Evolutionary conservation across 2,113 vertebrate species (phyloP).

Genomic region (Salvelinus namaycush): DNA sequence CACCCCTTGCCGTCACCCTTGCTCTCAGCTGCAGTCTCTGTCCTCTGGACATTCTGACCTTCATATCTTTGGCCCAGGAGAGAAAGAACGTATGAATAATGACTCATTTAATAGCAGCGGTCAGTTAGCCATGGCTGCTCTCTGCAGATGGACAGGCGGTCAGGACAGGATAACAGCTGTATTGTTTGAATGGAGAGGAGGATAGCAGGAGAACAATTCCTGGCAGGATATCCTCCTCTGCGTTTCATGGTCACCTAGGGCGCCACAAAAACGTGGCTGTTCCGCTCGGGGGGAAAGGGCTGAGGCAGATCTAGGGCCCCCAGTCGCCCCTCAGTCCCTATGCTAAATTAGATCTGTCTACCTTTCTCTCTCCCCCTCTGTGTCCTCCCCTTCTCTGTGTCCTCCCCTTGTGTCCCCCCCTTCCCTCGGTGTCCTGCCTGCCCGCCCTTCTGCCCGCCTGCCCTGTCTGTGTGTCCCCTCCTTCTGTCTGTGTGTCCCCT

Average conservation of each 20-base stretch:
- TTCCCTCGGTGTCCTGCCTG: no score
- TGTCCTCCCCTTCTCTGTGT: no score
- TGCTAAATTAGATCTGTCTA: constrained; percentile 47
- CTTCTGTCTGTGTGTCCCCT: no score
- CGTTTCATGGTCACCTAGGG: constrained; percentile 60
- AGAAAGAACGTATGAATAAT: constrained; percentile 14
- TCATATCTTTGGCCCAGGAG: constrained; percentile 17
- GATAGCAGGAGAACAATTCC: constrained; percentile 56
- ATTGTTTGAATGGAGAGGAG: constrained; percentile 52
- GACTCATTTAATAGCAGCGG: constrained; percentile 25
- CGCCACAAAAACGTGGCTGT: constrained; percentile 59
- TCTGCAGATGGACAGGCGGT: constrained; percentile 27
- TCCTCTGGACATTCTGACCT: constrained; percentile 46
- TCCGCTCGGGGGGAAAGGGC: constrained; percentile 41
- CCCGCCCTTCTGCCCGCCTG: no score
- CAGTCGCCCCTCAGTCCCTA: constrained; percentile 18
- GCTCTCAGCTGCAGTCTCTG: background rate
- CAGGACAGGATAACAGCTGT: constrained; percentile 71
- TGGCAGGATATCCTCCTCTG: constrained; percentile 73
- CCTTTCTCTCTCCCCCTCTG: background rate
- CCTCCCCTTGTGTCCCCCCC: no score
- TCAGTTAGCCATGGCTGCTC: constrained; percentile 25
- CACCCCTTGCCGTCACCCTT: background rate
- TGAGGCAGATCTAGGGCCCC: constrained; percentile 34
- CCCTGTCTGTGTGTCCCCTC: no score